Conservation (phyloP, 2,797 vertebrate species). For the Pangasius macronema region DNA sequence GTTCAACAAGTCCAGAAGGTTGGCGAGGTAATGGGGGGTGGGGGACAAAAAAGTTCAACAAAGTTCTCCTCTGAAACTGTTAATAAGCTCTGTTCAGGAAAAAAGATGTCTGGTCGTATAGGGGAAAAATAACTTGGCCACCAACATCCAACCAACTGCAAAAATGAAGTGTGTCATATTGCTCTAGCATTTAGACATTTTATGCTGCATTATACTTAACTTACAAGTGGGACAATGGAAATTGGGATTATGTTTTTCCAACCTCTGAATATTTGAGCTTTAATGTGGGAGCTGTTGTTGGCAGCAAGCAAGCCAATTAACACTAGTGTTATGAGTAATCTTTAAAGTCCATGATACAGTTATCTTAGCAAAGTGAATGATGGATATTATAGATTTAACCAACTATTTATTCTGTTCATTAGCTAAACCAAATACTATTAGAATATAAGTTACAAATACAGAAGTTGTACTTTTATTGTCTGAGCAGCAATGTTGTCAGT, state of each 20-base stretch:
- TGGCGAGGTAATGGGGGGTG: background rate
- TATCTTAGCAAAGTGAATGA: background rate
- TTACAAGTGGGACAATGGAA: background rate
- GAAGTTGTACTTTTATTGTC: background rate
- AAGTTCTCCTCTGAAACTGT: too few species aligned
- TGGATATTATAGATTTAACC: too few species aligned
- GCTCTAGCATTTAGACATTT: too few species aligned
- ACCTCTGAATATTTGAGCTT: background rate
- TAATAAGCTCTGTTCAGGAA: background rate
- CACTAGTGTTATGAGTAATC: background rate
- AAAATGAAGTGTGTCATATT: background rate
- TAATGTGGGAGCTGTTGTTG: background rate
- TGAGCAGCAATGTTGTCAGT: background rate
- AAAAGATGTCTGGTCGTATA: background rate
- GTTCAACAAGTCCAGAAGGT: background rate
- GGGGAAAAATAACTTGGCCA: background rate
- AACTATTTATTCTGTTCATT: background rate
- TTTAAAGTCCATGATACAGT: background rate
- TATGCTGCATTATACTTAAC: background rate
- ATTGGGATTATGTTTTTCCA: background rate
- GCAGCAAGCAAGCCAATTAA: background rate
- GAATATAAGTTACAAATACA: background rate
- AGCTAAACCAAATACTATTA: background rate
- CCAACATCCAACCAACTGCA: background rate
- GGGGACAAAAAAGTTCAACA: too few species aligned